These are phyloP conservation scores for Ridgeia piscesae DNA, from an alignment of 1,140 invertebrate species.

Conservation along the genomic window DNA sequence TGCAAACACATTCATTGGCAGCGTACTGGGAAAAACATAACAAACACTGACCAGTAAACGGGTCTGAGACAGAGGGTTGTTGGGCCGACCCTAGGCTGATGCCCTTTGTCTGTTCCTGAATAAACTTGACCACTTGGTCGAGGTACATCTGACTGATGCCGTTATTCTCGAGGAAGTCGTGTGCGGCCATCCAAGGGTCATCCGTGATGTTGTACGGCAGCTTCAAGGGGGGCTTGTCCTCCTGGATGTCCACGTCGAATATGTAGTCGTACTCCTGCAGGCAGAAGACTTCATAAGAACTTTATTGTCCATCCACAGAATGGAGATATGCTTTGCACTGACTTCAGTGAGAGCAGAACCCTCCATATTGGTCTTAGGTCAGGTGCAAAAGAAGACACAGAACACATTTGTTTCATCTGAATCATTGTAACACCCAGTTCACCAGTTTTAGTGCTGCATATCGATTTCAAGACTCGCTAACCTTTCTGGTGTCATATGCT, in stretches of 20 bases:
- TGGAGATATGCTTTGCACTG: too few relatives aligned
- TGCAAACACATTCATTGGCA: too few relatives aligned
- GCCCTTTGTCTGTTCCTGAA: constrained; percentile 75
- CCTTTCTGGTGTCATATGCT: too few relatives aligned
- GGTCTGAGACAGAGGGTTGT: constrained; percentile 49
- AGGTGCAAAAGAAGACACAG: too few relatives aligned
- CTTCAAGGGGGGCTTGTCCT: constrained; percentile 83
- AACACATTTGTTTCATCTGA: too few relatives aligned
- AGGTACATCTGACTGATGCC: constrained; percentile 75
- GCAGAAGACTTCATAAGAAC: not conserved
- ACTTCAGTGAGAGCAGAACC: too few relatives aligned
- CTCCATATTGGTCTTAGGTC: too few relatives aligned
- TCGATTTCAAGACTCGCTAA: not conserved
- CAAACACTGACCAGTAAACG: constrained; percentile 55
- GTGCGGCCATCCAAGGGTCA: constrained; percentile 69
- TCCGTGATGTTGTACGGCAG: constrained; percentile 83
- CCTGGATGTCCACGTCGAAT: constrained; percentile 90
- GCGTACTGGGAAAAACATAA: constrained; percentile 53
- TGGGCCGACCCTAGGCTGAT: constrained; percentile 43
- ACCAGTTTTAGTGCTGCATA: not conserved
- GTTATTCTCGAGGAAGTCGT: constrained; percentile 71
- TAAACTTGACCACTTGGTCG: constrained; percentile 94
- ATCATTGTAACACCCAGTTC: too few relatives aligned
- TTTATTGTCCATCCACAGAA: too few relatives aligned
- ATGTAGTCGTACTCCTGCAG: constrained; percentile 89